Evolutionary conservation across 2,113 vertebrate genomes (phyloP), one percentile per base, ranked within the genome.

Genomic region (Salminus brasiliensis): DNA sequence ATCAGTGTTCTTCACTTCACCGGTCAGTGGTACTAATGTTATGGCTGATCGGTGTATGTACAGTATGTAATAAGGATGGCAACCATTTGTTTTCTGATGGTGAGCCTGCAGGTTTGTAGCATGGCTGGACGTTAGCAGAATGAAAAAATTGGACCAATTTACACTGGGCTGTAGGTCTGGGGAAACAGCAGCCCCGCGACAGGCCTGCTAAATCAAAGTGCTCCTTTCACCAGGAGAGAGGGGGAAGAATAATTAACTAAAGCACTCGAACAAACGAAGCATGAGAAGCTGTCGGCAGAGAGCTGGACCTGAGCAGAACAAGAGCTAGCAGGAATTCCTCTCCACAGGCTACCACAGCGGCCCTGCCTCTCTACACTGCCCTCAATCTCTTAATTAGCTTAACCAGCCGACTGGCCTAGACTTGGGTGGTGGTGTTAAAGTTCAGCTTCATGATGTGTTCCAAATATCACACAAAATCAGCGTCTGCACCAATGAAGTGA

Each of bases 191-290:
- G 63, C 83, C 49, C 53, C 57, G 60, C 36, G 82, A 85, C 75
- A 70, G 77, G 74, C 43, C 60, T 81, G 68, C 66, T 82, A 83
- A 85, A 88, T 88, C 84, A 83, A 76, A 74, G 25, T 34, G 77
- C 39, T 79, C 62, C 78, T 52, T 65, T 77, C 72, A 45, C 76
- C 72, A 32, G 34, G 67, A 53, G 76, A 72, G 16, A 30, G 65
- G 36, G 32, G 53, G 36, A 3, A 57, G 55, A 75, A 78, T 83
- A 86, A 89, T 87, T 87, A 86, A 78, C 72, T 45, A 59, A 65
- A 81, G 77, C 47, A 71, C 76, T 83, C 74, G 76, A 68, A 85
- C 75, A 81, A 82, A 88, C 85, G 81, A 32, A 83, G 78, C 67
- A 69, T 69, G 70, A 74, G 43, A 75, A 85, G 73, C 9, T 79